Evolutionary conservation across 2,797 vertebrate genomes (phyloP).

Genomic region (Poecilia gillii): DNA sequence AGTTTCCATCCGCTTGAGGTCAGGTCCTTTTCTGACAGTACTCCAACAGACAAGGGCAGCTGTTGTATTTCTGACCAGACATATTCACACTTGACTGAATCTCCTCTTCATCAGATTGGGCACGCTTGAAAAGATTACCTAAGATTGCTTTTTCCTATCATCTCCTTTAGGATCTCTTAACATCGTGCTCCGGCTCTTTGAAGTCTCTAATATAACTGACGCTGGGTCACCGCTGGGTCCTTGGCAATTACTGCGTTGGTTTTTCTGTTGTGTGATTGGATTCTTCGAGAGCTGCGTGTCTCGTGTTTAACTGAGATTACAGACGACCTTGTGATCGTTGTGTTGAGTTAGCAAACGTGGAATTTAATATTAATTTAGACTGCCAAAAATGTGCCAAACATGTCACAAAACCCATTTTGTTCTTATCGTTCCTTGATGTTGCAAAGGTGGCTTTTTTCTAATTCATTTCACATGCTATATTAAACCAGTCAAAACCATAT

Average conservation of each 20-base stretch:
- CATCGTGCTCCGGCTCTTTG: conserved; percentile 80
- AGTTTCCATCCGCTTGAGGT: conserved; percentile 60
- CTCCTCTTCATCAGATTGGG: conserved; percentile 77
- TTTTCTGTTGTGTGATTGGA: conserved; percentile 67
- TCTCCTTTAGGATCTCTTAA: conserved; percentile 75
- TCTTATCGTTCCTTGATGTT: conserved; percentile 14
- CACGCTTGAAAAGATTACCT: conserved; percentile 73
- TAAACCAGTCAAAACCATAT: neutral
- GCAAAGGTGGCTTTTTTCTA: conserved; percentile 3
- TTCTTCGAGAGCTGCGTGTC: conserved; percentile 62
- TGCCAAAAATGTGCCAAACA: conserved; percentile 27
- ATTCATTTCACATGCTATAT: neutral
- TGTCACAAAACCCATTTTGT: conserved; percentile 34
- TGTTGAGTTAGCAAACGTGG: conserved; percentile 57
- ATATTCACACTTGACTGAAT: conserved; percentile 76
- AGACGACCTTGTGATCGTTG: conserved; percentile 46
- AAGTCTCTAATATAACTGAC: conserved; percentile 80
- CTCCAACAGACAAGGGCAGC: conserved; percentile 76
- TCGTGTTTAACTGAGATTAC: conserved; percentile 36
- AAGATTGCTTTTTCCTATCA: conserved; percentile 73
- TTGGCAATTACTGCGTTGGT: conserved; percentile 75
- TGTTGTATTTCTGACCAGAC: conserved; percentile 77
- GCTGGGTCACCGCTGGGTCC: conserved; percentile 67
- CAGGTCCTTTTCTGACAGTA: conserved; percentile 58
- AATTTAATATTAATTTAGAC: conserved; percentile 26